phyloP scores from a whole-genome alignment of 2,113 vertebrate genomes.

The Neodon shergylaensis region DNA sequence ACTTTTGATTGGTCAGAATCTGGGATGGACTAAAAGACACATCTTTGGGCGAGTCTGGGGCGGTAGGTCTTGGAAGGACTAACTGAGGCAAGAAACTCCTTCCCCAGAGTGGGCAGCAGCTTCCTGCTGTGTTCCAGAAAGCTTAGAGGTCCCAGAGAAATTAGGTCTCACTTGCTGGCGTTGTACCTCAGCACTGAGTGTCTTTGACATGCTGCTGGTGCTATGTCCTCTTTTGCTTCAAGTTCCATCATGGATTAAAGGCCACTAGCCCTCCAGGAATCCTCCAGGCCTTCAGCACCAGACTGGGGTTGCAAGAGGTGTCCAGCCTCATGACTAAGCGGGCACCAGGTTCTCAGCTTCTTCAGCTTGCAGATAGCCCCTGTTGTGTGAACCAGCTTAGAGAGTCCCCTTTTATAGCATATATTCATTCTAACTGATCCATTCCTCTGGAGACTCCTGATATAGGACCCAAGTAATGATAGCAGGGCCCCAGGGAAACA shows the following conservation, averaged over 20 bases:
- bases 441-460: neutral
- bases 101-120: too few species aligned
- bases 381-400: neutral
- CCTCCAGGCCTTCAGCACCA: neutral
- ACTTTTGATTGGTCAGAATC: neutral
- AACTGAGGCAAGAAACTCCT: neutral
- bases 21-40: neutral
- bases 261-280: neutral
- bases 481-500: neutral
- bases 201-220: neutral
- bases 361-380: neutral
- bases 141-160: neutral
- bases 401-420: neutral
- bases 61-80: neutral
- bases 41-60: neutral
- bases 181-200: neutral
- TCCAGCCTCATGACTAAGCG: neutral
- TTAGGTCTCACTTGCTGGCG: too few species aligned
- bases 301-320: neutral
- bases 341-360: neutral
- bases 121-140: neutral
- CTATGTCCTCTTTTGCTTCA: neutral
- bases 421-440: neutral
- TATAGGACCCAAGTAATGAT: neutral
- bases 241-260: neutral